Base-by-base conservation (phyloP, 2,113 vertebrate genomes). In the Seriola aureovittata region DNA sequence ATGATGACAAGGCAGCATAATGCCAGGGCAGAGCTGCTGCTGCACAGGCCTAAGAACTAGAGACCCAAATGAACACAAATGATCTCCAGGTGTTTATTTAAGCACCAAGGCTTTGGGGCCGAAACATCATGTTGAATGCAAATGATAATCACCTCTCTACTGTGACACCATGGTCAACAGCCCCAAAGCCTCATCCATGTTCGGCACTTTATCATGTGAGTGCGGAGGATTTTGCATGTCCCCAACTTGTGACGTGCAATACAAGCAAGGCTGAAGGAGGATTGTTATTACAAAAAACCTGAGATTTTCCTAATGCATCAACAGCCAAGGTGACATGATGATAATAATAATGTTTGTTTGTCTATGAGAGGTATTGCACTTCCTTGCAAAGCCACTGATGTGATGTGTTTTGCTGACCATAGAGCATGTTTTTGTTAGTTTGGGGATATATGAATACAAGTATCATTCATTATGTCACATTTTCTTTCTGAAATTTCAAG, bases 1-100 rank as follows among this genome's bases (percentile, higher is more conserved):
- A 75, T 8, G 25, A 75, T 68, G 21, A 71, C 80, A 23, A 38
- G 50, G 80, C 69, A 78, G 59, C 32, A 14, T 21, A 40, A 69
- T 5, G 36, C 67, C 50, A 25, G 13, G 40, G 52, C 38, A 7
- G 73, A 74, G 68, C 48, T 29, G 79, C 52, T 71, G 65, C 34
- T 7, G 48, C 32, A 21, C 48, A 65, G 46, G 23, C 66, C 48
- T 42, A 82, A 80, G 76, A 93, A 90, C 79, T 78, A 85, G 91
- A 93, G 91, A 93, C 70, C 77, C 82, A 91, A 92, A 93, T 93
- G 85, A 93, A 92, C 91, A 92, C 92, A 93, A 93, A 94, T 88
- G 87, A 93, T 85, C 84, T 88, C 71, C 78, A 83, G 77, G 87
- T 95, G 93, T 93, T 94, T 92, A 76, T 92, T 87, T 85, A 92